Evolutionary conservation across 1,140 invertebrate genomes (phyloP), one percentile per base, ranked within the genome.

Genomic region (Anoplophora glabripennis): DNA sequence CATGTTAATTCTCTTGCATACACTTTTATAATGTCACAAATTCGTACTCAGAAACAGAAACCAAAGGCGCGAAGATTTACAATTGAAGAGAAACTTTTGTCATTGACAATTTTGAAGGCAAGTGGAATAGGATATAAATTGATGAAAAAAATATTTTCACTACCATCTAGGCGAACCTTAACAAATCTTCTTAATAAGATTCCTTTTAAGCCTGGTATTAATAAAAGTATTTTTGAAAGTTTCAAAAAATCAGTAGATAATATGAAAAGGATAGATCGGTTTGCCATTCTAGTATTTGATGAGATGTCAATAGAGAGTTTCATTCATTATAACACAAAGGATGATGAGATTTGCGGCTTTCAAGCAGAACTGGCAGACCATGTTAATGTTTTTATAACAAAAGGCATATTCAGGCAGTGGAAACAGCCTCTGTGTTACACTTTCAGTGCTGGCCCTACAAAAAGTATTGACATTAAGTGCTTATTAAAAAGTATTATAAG

Each of bases 81-180:
- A 12, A 3, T 59, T 7, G 55, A 66, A n/a, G 61, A 66, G 3
- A 66, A 64, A 58, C 36, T 61, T 37, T 52, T 64, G 21, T 35
- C 58, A 11, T 41, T 64, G 33, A 36, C 44, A 4, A 15, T 64
- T 33, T 49, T 57, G 12, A 66, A 66, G 55, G 21, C 52, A 10
- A 60, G 57, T 47, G 35, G 41, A 7, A 63, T 56, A 48, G 57
- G 46, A 9, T 66, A 61, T 38, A 42, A 45, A 36, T 35, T 66
- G 3, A 33, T 64, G 5, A 28, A 14, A 49, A 66, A 64, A 38
- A 55, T 61, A 12, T 66, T 66, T 40, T 37, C 41, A 9, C 45
- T 64, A 34, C 65, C 61, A 9, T 57, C 57, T 14, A 49, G 42
- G 34, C 34, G 10, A 52, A 66, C 55, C 10, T 47, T 66, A 34